Conservation (phyloP, 2,797 vertebrate species). For the Spea hammondii region DNA sequence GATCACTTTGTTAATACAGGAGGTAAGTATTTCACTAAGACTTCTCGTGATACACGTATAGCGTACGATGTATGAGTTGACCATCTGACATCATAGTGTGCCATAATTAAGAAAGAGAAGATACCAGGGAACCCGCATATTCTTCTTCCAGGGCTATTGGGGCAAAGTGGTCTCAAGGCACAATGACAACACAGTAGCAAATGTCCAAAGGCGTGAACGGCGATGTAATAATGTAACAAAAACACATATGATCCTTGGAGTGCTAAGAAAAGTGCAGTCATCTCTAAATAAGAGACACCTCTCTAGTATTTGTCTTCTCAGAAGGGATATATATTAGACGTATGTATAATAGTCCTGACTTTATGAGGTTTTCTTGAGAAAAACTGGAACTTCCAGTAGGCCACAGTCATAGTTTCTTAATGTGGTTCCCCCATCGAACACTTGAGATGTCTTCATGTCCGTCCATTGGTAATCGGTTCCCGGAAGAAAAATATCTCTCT, state of each 20-base stretch:
- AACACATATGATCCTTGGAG: constrained; percentile 2
- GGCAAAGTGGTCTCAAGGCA: neutral
- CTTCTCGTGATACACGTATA: constrained; percentile 18
- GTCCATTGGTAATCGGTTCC: constrained; percentile 78
- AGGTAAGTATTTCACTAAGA: constrained; percentile 40
- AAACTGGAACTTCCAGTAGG: constrained; percentile 79
- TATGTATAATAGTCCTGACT: neutral
- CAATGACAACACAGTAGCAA: neutral
- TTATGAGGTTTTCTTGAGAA: constrained; percentile 59
- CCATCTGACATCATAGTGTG: constrained; percentile 1
- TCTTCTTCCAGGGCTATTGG: neutral
- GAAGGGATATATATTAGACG: constrained; percentile 22
- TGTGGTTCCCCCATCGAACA: constrained; percentile 83
- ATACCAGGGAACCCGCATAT: neutral
- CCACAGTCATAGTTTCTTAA: constrained; percentile 77
- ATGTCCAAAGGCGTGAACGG: neutral
- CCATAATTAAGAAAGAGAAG: neutral
- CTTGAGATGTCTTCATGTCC: constrained; percentile 75
- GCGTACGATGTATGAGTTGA: neutral
- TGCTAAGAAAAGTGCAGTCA: constrained; percentile 11
- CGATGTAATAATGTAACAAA: neutral
- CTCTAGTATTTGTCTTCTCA: constrained; percentile 36
- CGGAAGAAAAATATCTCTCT: constrained; percentile 84
- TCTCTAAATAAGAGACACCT: constrained; percentile 44
- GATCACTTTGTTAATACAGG: constrained; percentile 9